Evolutionary conservation across 1,140 invertebrate genomes (phyloP), one percentile per base, ranked within the genome.

Genomic region (Penaeus chinensis): DNA sequence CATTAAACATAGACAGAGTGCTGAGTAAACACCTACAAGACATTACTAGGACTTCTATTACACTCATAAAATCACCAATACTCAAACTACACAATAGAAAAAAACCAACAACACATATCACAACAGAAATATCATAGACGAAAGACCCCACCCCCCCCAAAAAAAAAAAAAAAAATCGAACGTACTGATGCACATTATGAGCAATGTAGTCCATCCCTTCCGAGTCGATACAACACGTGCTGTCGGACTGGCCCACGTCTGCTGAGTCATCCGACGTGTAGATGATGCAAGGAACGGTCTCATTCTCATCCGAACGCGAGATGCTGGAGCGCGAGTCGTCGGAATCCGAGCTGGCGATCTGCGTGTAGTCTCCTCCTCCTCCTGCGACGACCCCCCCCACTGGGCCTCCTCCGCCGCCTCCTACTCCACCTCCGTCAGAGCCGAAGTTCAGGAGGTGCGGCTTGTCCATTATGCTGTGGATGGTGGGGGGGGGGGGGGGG

Each of bases 231-330:
- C 74, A 77, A 63, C 74, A 77, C 2, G 78, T 77, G 32, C 80
- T 82, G 37, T 88, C 81, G 7, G 86, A 88, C 61, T 77, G 86
- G 37, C 71, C 86, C 66, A 88, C 86, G 42, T 88, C 86, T n/a
- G 86, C 86, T 0, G 86, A 88, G 47, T 88, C 86, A 60, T 88
- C 86, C 13, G 86, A 88, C 16, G 81, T 88, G 81, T 88, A 88
- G 27, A 81, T 65, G 61, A 88, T 88, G 24, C 80, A 37, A n/a
- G 86, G 86, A 27, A 88, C 19, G 8, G 22, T 81, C 27, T 88
- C 86, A 24, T 47, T 76, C 10, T 88, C 86, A 22, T 88, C 86
- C 18, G 81, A 88, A n/a, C 86, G 65, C 8, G 86, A 88, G 81
- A 78, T 82, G 80, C 81, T 88, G 66, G 86, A 88, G 13, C 81